Evolutionary conservation across 2,113 vertebrate genomes (phyloP).

Genomic region (Heterocephalus glaber): DNA sequence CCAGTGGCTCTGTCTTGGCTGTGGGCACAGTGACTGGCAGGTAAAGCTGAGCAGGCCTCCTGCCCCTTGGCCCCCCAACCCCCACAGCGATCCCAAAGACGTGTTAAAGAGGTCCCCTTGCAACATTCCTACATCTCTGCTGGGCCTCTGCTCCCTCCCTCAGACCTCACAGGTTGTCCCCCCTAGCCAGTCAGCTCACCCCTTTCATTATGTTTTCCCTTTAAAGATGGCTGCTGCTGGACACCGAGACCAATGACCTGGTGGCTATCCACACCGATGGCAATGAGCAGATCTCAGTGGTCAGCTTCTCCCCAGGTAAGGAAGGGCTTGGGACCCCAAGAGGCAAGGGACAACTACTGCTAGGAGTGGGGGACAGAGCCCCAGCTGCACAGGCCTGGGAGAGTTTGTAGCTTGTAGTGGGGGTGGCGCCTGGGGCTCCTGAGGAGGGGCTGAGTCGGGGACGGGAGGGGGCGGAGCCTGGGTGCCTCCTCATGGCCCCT

Average conservation of each 20-base stretch:
- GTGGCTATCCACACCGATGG: slow-evolving; percentile 93
- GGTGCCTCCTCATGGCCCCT: slow-evolving; percentile 75
- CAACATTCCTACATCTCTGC: background rate
- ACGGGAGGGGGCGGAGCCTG: slow-evolving; percentile 61
- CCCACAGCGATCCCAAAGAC: background rate
- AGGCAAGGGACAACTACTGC: background rate
- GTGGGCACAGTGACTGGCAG: slow-evolving; percentile 93
- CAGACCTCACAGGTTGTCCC: background rate
- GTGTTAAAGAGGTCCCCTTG: background rate
- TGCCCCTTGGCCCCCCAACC: background rate
- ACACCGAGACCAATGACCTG: slow-evolving; percentile 91
- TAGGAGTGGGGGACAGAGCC: background rate
- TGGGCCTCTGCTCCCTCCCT: background rate
- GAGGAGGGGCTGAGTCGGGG: slow-evolving; percentile 40
- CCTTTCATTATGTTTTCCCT: background rate
- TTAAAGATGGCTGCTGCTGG: slow-evolving; percentile 93
- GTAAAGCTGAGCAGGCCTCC: slow-evolving; percentile 75
- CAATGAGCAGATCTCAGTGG: slow-evolving; percentile 91
- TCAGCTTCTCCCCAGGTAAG: slow-evolving; percentile 93
- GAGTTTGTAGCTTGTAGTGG: background rate
- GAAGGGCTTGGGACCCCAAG: too few relatives aligned
- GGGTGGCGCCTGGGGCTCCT: background rate
- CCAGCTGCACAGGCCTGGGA: background rate
- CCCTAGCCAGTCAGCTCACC: background rate
- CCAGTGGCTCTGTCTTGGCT: slow-evolving; percentile 90